These are phyloP conservation scores for Crossaster papposus DNA, from an alignment of 53 echinoderm and acorn worm species.

Conservation along the genomic window DNA sequence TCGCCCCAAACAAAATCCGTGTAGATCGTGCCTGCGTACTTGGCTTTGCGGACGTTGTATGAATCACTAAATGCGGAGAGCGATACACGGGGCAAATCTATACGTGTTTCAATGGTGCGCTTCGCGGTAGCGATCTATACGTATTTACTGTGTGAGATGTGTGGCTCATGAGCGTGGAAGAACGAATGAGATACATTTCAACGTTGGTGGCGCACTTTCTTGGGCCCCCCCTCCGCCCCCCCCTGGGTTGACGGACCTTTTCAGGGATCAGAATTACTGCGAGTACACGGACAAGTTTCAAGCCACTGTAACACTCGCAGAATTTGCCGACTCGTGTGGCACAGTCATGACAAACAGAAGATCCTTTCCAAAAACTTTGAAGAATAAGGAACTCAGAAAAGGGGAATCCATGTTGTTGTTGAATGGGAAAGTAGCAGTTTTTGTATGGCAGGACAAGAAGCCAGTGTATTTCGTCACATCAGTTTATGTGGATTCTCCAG, in stretches of 20 bases:
- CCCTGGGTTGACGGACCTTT: conserved; percentile 5
- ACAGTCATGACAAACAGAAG: conserved; percentile 45
- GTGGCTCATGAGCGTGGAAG: too few species aligned
- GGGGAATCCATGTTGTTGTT: conserved; percentile 32
- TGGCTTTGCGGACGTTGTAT: too few species aligned
- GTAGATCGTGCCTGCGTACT: too few species aligned
- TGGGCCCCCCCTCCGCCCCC: too few species aligned
- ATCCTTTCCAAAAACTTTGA: conserved; percentile 36
- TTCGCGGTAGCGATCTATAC: too few species aligned
- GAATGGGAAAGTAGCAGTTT: conserved; percentile 62
- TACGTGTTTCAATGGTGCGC: too few species aligned
- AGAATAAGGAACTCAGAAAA: conserved; percentile 2
- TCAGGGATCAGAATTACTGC: conserved; percentile 56
- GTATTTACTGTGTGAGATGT: too few species aligned
- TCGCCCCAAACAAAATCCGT: too few species aligned
- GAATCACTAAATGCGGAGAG: too few species aligned
- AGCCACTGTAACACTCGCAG: conserved; percentile 27
- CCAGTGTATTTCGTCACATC: conserved; percentile 62
- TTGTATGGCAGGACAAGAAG: conserved; percentile 63
- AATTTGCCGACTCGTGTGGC: conserved; percentile 18
- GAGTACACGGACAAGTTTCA: conserved; percentile 57
- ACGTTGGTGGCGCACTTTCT: too few species aligned
- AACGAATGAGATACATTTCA: too few species aligned
- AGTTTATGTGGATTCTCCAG: conserved; percentile 26
- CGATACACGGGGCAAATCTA: too few species aligned